Conservation (phyloP, 2,888 invertebrate genomes). For the Drosophila diplacantha region DNA sequence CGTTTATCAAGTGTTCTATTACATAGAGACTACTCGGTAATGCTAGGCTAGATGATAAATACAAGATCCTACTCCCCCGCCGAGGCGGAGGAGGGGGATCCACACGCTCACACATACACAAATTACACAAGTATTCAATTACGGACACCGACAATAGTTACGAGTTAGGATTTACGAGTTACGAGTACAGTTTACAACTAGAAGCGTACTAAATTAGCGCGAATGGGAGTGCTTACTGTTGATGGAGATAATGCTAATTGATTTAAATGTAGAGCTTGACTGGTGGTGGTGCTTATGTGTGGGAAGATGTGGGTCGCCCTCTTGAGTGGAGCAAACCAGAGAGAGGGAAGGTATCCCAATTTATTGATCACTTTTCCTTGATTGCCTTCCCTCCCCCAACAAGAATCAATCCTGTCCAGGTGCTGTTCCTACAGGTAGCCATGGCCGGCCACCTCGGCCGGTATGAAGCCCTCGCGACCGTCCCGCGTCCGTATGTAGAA, state of each 20-base stretch:
- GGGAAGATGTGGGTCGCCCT: too few relatives aligned
- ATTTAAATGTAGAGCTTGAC: constrained; percentile 43
- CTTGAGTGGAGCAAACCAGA: not conserved
- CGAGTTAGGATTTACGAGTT: constrained; percentile 5
- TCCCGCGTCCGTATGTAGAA: constrained; percentile 86
- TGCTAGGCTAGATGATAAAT: constrained; percentile 44
- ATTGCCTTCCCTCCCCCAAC: not conserved
- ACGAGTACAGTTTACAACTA: constrained; percentile 38
- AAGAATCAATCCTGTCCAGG: not conserved
- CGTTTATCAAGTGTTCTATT: constrained; percentile 51
- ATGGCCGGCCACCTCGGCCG: constrained; percentile 87
- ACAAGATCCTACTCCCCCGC: constrained; percentile 3
- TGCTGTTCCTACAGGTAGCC: constrained; percentile 82
- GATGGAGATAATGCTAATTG: constrained; percentile 29
- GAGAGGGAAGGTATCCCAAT: not conserved
- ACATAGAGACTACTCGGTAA: constrained; percentile 43
- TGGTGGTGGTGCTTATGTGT: constrained; percentile 24
- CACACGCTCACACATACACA: constrained; percentile 39
- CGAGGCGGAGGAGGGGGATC: not conserved
- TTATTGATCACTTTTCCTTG: not conserved
- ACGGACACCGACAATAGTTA: constrained; percentile 30
- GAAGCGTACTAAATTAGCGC: constrained; percentile 41
- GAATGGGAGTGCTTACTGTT: constrained; percentile 16
- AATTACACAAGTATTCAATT: constrained; percentile 24
- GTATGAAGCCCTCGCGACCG: constrained; percentile 86